Percentiles rank a stretch among this genome's conserved stretches.
phyloP scores from a whole-genome alignment of 2,797 vertebrate species.

The Parotocinclus haroldoi region DNA sequence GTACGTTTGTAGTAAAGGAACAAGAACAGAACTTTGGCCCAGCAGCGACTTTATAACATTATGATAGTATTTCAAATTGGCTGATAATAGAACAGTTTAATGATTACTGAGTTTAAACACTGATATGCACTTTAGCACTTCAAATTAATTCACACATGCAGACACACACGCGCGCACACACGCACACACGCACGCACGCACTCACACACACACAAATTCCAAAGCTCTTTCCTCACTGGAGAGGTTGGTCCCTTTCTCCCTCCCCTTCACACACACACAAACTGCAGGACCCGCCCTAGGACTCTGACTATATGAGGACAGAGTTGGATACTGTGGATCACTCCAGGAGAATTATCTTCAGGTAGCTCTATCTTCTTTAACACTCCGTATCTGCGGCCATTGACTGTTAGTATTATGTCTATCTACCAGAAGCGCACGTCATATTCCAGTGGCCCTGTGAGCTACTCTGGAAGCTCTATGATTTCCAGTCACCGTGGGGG shows the following conservation, averaged over 20 bases:
- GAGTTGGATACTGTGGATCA: slow-evolving; percentile 50
- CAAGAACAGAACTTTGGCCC: too few relatives aligned
- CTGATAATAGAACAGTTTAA: too few relatives aligned
- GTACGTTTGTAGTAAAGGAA: too few relatives aligned
- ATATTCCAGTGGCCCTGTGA: slow-evolving; percentile 3
- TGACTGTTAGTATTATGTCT: slow-evolving; percentile 33
- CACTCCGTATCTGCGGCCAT: slow-evolving; percentile 46
- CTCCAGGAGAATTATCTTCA: slow-evolving; percentile 58
- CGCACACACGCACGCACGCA: background rate
- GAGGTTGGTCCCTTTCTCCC: slow-evolving; percentile 44
- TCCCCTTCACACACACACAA: slow-evolving; percentile 26
- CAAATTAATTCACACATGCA: background rate
- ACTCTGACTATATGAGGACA: slow-evolving; percentile 65
- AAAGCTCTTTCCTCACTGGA: slow-evolving; percentile 60
- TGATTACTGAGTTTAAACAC: too few relatives aligned
- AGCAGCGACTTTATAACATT: too few relatives aligned
- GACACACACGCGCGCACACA: background rate
- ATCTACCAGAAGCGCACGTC: background rate
- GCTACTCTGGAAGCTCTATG: slow-evolving; percentile 22
- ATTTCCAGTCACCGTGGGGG: slow-evolving; percentile 38
- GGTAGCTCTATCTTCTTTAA: slow-evolving; percentile 34
- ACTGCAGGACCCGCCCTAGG: slow-evolving; percentile 58
- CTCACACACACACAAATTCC: slow-evolving; percentile 51
- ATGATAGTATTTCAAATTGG: too few relatives aligned
- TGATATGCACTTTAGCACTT: too few relatives aligned